Conservation (phyloP, 2,888 invertebrate genomes). For the Monoplex corrugatus region DNA sequence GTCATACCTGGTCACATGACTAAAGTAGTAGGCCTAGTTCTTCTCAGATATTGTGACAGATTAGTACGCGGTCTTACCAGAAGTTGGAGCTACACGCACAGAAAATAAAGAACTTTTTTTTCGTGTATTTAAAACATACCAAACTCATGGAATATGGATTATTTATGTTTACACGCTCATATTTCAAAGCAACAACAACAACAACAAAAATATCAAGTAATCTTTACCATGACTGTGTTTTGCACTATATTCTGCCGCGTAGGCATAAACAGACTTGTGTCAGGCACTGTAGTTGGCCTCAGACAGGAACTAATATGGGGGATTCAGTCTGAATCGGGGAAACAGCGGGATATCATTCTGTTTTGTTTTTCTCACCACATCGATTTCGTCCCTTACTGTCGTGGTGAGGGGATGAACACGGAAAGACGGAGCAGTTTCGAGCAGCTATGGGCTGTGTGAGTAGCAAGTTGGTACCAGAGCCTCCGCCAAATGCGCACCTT, state of each 20-base stretch:
- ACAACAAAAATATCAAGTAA: neutral
- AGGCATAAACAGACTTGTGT: constrained; percentile 14
- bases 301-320: constrained; percentile 25
- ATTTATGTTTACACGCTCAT: neutral
- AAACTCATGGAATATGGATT: neutral
- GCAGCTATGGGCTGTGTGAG: constrained; percentile 26
- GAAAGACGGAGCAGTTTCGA: neutral
- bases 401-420: constrained; percentile 12
- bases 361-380: neutral
- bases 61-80: constrained; percentile 17
- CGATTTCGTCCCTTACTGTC: neutral
- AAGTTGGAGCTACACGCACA: neutral
- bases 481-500: constrained; percentile 69
- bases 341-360: neutral
- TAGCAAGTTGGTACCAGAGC: constrained; percentile 78
- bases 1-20: constrained; percentile 25
- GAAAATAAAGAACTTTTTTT: neutral
- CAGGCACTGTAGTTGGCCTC: neutral
- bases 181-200: too few species aligned
- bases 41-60: neutral
- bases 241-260: constrained; percentile 18
- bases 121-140: neutral
- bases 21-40: neutral
- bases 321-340: neutral
- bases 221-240: neutral